phyloP scores from a whole-genome alignment of 2,113 vertebrate genomes.

The Anolis sagrei region DNA sequence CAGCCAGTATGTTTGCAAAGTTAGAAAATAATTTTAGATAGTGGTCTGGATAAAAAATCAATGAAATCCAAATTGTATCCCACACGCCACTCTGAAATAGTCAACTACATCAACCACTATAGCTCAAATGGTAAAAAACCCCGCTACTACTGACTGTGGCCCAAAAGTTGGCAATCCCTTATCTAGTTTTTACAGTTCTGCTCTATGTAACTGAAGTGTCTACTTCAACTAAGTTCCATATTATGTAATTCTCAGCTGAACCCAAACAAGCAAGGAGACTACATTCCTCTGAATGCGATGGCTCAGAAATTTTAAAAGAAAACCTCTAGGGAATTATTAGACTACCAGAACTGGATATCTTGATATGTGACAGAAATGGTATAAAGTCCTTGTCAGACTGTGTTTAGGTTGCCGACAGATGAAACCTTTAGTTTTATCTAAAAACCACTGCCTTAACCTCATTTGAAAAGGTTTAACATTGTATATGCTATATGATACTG shows the following conservation, averaged over 20 bases:
- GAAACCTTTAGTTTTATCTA: background rate
- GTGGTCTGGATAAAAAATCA: too few species aligned
- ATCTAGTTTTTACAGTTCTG: background rate
- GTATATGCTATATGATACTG: background rate
- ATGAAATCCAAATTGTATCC: too few species aligned
- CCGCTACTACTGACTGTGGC: background rate
- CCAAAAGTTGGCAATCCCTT: background rate
- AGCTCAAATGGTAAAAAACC: background rate
- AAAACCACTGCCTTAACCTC: background rate
- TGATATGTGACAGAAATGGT: background rate
- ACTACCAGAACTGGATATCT: background rate
- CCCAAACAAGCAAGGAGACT: background rate
- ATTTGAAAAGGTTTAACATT: background rate
- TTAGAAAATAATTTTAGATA: too few species aligned
- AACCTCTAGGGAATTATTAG: background rate
- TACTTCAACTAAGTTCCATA: background rate
- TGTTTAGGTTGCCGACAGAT: too few species aligned
- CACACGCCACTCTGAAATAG: too few species aligned
- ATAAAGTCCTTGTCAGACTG: background rate
- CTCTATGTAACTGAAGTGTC: background rate
- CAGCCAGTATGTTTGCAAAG: too few species aligned
- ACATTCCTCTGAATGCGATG: accelerated
- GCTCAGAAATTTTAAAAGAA: background rate
- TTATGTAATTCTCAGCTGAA: slow-evolving; percentile 6
- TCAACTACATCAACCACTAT: too few species aligned